Percentiles rank a stretch among this genome's conserved stretches.
Conservation (phyloP, 2,797 vertebrate genomes). For the Enteromius anoplus region DNA sequence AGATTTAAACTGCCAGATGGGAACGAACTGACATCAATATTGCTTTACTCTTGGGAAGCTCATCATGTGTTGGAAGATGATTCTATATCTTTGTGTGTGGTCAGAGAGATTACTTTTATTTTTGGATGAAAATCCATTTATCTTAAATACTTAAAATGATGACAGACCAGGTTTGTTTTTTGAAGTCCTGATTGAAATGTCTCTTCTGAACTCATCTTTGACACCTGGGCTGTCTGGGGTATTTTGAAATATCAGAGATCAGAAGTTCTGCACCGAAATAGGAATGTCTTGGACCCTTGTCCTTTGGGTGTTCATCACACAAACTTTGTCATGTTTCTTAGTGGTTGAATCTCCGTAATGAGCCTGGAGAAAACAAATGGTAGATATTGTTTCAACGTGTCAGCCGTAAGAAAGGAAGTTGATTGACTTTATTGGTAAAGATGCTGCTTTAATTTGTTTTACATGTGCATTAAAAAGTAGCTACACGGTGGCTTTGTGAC, state of each 20-base stretch:
- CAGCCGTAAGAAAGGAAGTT: neutral
- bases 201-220: constrained; percentile 11
- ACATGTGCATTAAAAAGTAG: neutral
- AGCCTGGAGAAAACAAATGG: neutral
- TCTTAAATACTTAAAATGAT: constrained; percentile 54
- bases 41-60: constrained; percentile 3
- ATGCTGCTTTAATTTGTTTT: neutral
- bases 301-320: neutral
- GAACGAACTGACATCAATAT: constrained; percentile 44
- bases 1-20: neutral
- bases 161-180: constrained; percentile 32
- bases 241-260: constrained; percentile 32
- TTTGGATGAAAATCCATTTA: constrained; percentile 52
- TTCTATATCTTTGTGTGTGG: constrained; percentile 16
- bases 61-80: constrained; percentile 20
- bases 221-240: neutral
- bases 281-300: constrained; percentile 6
- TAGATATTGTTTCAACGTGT: neutral
- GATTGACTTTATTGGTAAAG: neutral
- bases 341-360: neutral
- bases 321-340: neutral
- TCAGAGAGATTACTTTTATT: constrained; percentile 5
- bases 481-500: neutral
- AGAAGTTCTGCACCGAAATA: neutral
- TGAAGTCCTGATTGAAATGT: constrained; percentile 50